A percentile compares a stretch with the other conserved stretches of the same genome.
These are phyloP conservation scores for Pseudachorutes palmiensis DNA, from an alignment of 1,140 invertebrate species.

Conservation along the genomic window DNA sequence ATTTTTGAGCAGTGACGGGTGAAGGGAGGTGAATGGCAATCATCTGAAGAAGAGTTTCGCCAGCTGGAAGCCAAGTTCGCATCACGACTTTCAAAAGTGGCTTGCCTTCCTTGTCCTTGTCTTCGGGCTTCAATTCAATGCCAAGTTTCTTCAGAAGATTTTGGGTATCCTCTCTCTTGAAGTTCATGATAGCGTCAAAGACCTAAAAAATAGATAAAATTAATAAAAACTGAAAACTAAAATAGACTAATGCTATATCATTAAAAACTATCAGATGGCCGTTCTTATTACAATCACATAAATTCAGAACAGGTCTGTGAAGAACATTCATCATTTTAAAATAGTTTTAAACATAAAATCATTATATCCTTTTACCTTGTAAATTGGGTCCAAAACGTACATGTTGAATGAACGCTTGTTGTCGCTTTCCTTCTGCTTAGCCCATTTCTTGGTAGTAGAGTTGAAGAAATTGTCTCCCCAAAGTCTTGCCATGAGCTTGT, in stretches of 20 bases:
- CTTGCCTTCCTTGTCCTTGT: conserved; percentile 92
- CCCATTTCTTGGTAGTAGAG: conserved; percentile 94
- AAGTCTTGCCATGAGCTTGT: conserved; percentile 90
- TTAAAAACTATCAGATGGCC: conserved; percentile 28
- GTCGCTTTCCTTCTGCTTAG: conserved; percentile 76
- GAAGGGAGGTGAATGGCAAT: conserved; percentile 99
- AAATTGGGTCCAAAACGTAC: conserved; percentile 98
- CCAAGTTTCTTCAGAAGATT: conserved; percentile 78
- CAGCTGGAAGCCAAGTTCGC: conserved; percentile 98
- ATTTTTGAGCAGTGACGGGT: conserved; percentile 96
- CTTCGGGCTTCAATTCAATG: conserved; percentile 86
- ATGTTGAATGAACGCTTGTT: conserved; percentile 96
- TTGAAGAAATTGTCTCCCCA: conserved; percentile 99
- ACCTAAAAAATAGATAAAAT: no score
- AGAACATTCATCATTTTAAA: conserved; percentile 35
- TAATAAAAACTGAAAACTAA: conserved; percentile 18
- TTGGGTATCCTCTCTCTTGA: conserved; percentile 90
- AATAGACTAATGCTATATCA: not conserved
- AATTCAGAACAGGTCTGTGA: conserved; percentile 42
- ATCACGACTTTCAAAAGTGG: conserved; percentile 89
- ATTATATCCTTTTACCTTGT: conserved; percentile 61
- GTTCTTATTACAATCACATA: conserved; percentile 27
- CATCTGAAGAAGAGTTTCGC: conserved; percentile 99
- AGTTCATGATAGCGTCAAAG: conserved; percentile 96
- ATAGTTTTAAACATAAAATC: conserved; percentile 11